Conservation (phyloP, 2,888 invertebrate genomes). For the Eretmocerus hayati region DNA sequence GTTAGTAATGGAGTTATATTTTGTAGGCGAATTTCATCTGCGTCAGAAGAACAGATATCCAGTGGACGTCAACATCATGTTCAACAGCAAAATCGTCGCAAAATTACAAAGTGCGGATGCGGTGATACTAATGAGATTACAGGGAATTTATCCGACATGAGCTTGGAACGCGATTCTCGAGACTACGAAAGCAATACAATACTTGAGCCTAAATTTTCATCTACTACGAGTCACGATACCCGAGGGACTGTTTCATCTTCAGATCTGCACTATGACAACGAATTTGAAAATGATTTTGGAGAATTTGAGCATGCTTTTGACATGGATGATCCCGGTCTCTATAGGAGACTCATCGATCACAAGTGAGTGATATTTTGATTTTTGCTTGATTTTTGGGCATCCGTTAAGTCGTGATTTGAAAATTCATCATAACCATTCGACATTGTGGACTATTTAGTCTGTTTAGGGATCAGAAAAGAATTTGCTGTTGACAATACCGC, state of each 20-base stretch:
- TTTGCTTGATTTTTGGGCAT: too few species aligned
- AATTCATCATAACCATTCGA: too few species aligned
- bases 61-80: background rate
- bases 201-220: background rate
- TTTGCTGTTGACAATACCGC: too few species aligned
- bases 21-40: conserved; percentile 8
- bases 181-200: background rate
- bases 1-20: too few species aligned
- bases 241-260: background rate
- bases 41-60: background rate
- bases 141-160: conserved; percentile 12
- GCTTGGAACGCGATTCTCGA: background rate
- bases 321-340: background rate
- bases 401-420: too few species aligned
- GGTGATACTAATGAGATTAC: conserved; percentile 11
- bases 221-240: background rate
- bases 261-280: background rate
- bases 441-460: too few species aligned
- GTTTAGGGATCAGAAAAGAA: too few species aligned
- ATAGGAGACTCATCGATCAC: too few species aligned
- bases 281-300: conserved; percentile 1
- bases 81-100: background rate
- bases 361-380: too few species aligned
- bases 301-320: too few species aligned
- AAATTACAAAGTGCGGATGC: background rate